These are phyloP conservation scores for Anser cygnoides DNA, from an alignment of 2,113 vertebrate species.

Conservation along the genomic window DNA sequence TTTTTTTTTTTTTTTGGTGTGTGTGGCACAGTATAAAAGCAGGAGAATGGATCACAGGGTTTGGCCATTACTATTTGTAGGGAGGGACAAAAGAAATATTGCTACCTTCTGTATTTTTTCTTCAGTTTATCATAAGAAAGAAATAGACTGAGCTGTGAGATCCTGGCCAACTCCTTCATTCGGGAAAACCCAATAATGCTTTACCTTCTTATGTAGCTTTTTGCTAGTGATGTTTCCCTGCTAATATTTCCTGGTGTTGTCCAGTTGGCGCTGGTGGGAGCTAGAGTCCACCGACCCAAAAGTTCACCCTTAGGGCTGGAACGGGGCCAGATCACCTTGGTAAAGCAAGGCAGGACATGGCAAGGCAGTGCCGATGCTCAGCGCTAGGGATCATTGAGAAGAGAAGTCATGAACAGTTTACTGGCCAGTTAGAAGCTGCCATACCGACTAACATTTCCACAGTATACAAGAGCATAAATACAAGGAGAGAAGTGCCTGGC, in stretches of 20 bases:
- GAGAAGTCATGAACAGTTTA: not conserved
- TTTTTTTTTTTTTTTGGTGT: not conserved
- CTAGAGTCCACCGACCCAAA: not conserved
- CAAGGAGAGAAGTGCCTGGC: not conserved
- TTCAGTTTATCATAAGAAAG: not conserved
- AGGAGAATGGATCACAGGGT: not conserved
- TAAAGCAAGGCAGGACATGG: not conserved
- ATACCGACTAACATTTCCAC: fast-evolving
- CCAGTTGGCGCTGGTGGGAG: not conserved
- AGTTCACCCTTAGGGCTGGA: not conserved
- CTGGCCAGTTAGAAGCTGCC: not conserved
- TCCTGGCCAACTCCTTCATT: not conserved
- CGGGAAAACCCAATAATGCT: not conserved
- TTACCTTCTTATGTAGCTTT: not conserved
- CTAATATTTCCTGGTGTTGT: not conserved
- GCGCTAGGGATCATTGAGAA: fast-evolving
- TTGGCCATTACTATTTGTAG: not conserved
- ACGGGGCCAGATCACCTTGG: not conserved
- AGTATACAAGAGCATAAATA: fast-evolving
- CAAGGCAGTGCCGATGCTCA: not conserved
- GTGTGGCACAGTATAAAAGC: not conserved
- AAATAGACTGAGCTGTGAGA: not conserved
- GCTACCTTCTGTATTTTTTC: not conserved
- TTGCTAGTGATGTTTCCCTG: not conserved
- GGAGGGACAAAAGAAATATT: not conserved